phyloP scores from a whole-genome alignment of 1,140 invertebrate genomes.

The Laupala kohalensis region DNA sequence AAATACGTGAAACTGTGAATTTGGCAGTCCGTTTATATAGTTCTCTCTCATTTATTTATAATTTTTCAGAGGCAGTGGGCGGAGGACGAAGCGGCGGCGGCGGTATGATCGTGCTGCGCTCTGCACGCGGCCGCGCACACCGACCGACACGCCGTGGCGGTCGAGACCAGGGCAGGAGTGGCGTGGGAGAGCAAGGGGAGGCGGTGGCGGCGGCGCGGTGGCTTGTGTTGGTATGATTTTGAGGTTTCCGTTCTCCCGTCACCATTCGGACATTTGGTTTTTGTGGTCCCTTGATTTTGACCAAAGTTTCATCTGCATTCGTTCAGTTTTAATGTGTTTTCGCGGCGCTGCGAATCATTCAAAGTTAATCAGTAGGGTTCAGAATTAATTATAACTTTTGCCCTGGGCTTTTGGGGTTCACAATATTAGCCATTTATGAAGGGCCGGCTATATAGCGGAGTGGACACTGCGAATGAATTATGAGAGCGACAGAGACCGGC shows the following conservation, averaged over 20 bases:
- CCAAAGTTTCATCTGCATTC: slow-evolving; percentile 14
- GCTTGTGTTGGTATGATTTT: slow-evolving; percentile 10
- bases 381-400: slow-evolving; percentile 14
- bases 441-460: background rate
- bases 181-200: too few species aligned
- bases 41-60: slow-evolving; percentile 4
- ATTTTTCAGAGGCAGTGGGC: background rate
- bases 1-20: slow-evolving; percentile 10
- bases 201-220: too few species aligned
- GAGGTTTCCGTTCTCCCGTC: slow-evolving; percentile 8
- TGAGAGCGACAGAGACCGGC: background rate
- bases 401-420: slow-evolving; percentile 5
- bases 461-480: background rate
- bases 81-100: background rate
- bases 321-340: slow-evolving; percentile 14
- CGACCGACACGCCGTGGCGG: background rate
- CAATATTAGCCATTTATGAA: slow-evolving; percentile 9
- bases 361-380: slow-evolving; percentile 13
- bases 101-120: background rate
- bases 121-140: background rate
- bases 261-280: slow-evolving; percentile 9
- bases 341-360: slow-evolving; percentile 11
- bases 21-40: slow-evolving; percentile 9
- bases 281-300: slow-evolving; percentile 14
- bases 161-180: too few species aligned